These are phyloP conservation scores for Montipora sp. DNA, from an alignment of 64 coral and sea anemone genomes.

Conservation along the genomic window DNA sequence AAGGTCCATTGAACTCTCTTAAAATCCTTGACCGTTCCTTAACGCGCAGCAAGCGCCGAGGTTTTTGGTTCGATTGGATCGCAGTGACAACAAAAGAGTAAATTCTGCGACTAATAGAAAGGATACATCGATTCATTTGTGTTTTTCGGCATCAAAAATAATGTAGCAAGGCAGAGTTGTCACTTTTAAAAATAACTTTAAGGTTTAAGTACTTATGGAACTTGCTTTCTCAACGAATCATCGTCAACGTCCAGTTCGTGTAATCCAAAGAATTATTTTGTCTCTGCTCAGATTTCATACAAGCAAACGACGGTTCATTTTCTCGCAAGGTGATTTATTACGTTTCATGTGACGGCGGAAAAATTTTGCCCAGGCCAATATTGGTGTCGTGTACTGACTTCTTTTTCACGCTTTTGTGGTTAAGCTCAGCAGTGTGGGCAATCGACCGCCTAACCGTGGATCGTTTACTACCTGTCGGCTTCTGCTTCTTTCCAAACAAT, in stretches of 20 bases:
- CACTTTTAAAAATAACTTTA: slow-evolving; percentile 3
- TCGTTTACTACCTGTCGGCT: not conserved
- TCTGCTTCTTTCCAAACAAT: not conserved
- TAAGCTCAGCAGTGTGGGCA: not conserved
- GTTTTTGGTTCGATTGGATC: not conserved
- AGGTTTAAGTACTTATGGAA: not conserved
- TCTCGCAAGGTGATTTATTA: slow-evolving; percentile 14
- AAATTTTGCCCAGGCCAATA: slow-evolving; percentile 19
- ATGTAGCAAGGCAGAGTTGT: not conserved
- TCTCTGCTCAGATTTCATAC: not conserved
- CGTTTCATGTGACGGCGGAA: slow-evolving; percentile 22
- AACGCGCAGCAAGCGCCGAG: not conserved
- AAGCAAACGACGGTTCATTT: not conserved
- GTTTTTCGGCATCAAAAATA: not conserved
- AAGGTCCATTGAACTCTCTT: not conserved
- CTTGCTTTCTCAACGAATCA: too few relatives aligned
- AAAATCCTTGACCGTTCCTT: not conserved
- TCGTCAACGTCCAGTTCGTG: too few relatives aligned
- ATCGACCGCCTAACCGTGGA: not conserved
- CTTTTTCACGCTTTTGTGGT: slow-evolving; percentile 6
- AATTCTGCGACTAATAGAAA: not conserved
- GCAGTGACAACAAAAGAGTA: not conserved
- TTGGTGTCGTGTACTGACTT: not conserved
- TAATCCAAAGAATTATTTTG: too few relatives aligned
- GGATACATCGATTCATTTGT: not conserved